These are phyloP conservation scores for Copsychus sechellarum DNA, from an alignment of 2,113 vertebrate species.

Conservation along the genomic window DNA sequence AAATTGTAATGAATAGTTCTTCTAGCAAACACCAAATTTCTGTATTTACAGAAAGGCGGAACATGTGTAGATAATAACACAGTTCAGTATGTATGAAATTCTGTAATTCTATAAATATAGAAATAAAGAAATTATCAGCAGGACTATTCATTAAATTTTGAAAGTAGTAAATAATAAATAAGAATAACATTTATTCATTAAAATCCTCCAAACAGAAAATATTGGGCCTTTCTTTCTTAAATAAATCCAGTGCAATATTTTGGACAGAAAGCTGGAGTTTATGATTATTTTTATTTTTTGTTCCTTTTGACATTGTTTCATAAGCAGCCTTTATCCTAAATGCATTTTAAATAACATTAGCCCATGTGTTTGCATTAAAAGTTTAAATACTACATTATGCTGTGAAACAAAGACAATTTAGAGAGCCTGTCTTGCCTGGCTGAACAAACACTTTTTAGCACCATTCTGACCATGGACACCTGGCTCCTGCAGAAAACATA, in stretches of 20 bases:
- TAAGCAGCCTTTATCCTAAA: slow-evolving; percentile 24
- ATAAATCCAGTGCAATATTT: slow-evolving; percentile 2
- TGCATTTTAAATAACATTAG: slow-evolving; percentile 33
- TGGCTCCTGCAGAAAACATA: background rate
- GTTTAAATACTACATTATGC: background rate
- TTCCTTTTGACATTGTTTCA: background rate
- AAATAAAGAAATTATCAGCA: slow-evolving; percentile 65
- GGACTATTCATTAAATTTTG: slow-evolving; percentile 62
- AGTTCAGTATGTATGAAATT: slow-evolving; percentile 51
- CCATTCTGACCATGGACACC: background rate
- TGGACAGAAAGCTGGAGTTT: background rate
- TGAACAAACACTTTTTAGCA: background rate
- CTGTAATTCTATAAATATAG: slow-evolving; percentile 65
- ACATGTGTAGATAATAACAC: slow-evolving; percentile 59
- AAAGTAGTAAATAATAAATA: slow-evolving; percentile 61
- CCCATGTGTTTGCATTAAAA: background rate
- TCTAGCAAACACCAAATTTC: slow-evolving; percentile 73
- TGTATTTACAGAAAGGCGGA: slow-evolving; percentile 67
- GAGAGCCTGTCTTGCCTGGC: background rate
- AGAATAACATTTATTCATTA: slow-evolving; percentile 55
- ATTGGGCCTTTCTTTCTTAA: background rate
- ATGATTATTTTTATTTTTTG: background rate
- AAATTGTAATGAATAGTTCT: slow-evolving; percentile 72
- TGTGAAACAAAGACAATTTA: background rate
- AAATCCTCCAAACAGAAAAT: slow-evolving; percentile 26